Conservation (phyloP, 2,797 vertebrate genomes). For the Xenopus petersii region DNA sequence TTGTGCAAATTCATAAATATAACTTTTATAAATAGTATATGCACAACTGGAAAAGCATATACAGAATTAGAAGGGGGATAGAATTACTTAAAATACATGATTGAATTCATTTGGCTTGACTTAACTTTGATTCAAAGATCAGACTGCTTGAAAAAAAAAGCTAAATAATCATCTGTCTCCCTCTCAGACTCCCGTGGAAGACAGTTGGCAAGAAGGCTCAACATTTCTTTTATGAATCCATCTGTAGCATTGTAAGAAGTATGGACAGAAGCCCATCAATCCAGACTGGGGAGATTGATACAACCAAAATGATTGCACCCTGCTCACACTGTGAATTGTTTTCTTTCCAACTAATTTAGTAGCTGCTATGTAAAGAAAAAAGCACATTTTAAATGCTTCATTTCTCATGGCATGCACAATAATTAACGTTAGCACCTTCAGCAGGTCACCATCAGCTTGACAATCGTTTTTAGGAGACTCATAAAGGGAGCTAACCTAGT, state of each 20-base stretch:
- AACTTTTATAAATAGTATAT: too few species aligned
- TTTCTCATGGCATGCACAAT: not conserved
- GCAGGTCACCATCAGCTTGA: not conserved
- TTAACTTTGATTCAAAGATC: constrained; percentile 17
- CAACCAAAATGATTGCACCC: constrained; percentile 31
- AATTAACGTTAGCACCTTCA: too few species aligned
- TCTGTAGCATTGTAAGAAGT: constrained; percentile 32
- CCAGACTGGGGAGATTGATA: constrained; percentile 42
- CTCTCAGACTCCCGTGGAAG: constrained; percentile 22
- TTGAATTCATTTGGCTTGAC: constrained; percentile 2
- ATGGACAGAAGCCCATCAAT: constrained; percentile 32
- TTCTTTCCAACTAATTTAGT: constrained; percentile 28
- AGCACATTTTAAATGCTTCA: not conserved
- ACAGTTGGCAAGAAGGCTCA: constrained; percentile 26
- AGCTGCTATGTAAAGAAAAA: constrained; percentile 22
- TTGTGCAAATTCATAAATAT: too few species aligned
- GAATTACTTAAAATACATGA: too few species aligned
- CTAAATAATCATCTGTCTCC: constrained; percentile 20
- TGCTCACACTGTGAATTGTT: constrained; percentile 16
- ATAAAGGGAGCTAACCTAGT: too few species aligned
- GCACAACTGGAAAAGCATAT: too few species aligned
- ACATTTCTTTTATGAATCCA: constrained; percentile 38
- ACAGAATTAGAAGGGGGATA: too few species aligned
- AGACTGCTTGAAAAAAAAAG: constrained; percentile 36
- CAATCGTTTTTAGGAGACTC: too few species aligned